These are phyloP conservation scores for Macrosiphum euphorbiae DNA, from an alignment of 2,888 invertebrate species.

Conservation along the genomic window DNA sequence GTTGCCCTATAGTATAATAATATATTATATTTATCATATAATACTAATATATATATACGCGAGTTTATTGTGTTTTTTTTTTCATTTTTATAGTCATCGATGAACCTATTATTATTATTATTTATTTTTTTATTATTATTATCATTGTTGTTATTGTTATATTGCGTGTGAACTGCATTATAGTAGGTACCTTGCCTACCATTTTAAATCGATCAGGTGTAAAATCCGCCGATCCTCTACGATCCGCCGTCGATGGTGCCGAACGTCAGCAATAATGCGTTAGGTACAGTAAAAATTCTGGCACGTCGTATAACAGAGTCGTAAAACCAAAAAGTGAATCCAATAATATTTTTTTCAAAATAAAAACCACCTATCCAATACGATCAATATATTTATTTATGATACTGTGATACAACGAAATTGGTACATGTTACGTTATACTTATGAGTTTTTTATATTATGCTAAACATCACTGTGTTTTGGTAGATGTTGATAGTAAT, in stretches of 20 bases:
- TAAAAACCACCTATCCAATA: not conserved
- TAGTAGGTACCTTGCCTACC: not conserved
- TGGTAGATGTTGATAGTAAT: not conserved
- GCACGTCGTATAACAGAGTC: not conserved
- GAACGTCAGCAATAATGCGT: not conserved
- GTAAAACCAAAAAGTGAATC: not conserved
- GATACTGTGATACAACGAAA: not conserved
- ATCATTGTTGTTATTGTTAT: not conserved
- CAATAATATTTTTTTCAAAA: not conserved
- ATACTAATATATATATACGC: not conserved
- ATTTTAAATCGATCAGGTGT: slow-evolving; percentile 3
- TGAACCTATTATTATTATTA: not conserved
- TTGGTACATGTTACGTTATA: not conserved
- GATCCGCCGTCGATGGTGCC: not conserved
- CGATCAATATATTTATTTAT: not conserved
- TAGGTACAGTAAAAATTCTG: not conserved
- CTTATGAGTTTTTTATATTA: not conserved
- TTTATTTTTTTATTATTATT: not conserved
- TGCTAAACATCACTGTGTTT: not conserved
- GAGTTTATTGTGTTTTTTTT: slow-evolving; percentile 1
- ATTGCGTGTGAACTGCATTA: not conserved
- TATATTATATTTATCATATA: not conserved
- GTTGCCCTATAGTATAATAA: not conserved
- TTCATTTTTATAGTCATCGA: slow-evolving; percentile 3
- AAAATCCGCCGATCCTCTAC: not conserved